Base-by-base conservation (phyloP, 1,140 invertebrate species). In the Homalodisca vitripennis region DNA sequence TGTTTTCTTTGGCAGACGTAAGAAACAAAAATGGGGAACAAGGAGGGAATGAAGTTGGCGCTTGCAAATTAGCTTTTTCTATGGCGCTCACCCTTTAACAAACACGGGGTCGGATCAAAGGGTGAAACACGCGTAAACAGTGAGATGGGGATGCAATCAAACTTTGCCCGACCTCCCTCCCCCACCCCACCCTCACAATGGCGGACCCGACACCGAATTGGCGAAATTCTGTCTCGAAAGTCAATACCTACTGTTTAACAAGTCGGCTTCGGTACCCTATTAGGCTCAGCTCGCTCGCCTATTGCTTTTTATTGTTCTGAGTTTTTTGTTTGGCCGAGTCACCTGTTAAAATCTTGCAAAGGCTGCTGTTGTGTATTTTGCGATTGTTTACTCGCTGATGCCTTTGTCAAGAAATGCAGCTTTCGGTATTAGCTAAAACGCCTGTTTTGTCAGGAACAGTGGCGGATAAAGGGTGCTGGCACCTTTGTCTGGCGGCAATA, bases 71-170 rank as follows among this genome's bases (percentile, higher is more conserved):
- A 60, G 55, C 55, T 26, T 60, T 60, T 60, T 60, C 55, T 60
- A 60, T 60, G 55, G 55, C 55, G 55, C 29, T 60, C 55, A 51
- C 48, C 55, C 55, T 30, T 60, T 30, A 60, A 30, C 55, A 60
- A 60, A 60, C 55, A 60, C 24, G 22, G 27, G 55, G 24, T 26
- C 22, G 55, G 55, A 60, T 60, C 55, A 60, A 60, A 60, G 55
- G 55, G 55, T 60, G 55, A 30, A 60, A 60, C 55, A 30, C 55
- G 55, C 55, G 55, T 60, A 60, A 60, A 60, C 55, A 60, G 22
- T 60, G 55, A 60, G 55, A 60, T 60, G 55, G 48, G 48, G 55
- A 60, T 60, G 55, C 55, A 60, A 60, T 60, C 55, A 60, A 60
- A 60, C 55, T 60, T 60, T 26, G 24, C 26, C 55, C 14, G 29